Evolutionary conservation across 2,888 invertebrate species (phyloP), one percentile per base, ranked within the genome.

Genomic region (Dryadula phaetusa): DNA sequence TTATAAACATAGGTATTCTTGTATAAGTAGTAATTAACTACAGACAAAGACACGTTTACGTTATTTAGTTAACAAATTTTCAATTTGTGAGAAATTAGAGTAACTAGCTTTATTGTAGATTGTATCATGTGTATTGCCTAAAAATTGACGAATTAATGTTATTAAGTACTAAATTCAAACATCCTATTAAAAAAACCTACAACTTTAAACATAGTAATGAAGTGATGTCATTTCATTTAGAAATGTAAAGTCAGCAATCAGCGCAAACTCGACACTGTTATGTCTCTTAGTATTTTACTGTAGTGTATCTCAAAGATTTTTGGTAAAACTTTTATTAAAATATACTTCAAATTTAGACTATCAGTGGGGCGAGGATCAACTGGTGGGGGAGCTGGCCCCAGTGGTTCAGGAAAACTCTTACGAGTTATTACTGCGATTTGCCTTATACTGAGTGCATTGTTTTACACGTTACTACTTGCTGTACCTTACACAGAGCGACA

Each of bases 361-460:
- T 93, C 93, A 46, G 91, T 93, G 47, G 93, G 93, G 0, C 86
- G 93, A 70, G 93, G 93, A 0, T 88, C 92, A 0, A 93, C 93
- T 2, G 92, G 93, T 42, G 92, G 92, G 14, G 83, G 85, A n/a
- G 79, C 82, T 49, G 85, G 85, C 4, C 88, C 93, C 63, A 88
- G 92, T 56, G 91, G 89, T 16, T 92, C 94, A 14, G 96, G 96
- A 14, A 93, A 94, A 71, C 94, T 95, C 67, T 87, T 97, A 56
- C 93, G 96, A 7, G 85, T 95, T 52, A 92, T 96, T 84, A 95
- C 96, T 8, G 95, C 96, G 0, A 75, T 94, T 6, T 95, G 94
- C 71, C 92, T 96, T 67, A 85, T 96, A 61, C 86, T 96, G 64
- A 94, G 95, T 4, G 95, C 95, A 8, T 77, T 96, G 14, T 94